Evolutionary conservation across 2,113 vertebrate species (phyloP).

Genomic region (Heptranchias perlo): DNA sequence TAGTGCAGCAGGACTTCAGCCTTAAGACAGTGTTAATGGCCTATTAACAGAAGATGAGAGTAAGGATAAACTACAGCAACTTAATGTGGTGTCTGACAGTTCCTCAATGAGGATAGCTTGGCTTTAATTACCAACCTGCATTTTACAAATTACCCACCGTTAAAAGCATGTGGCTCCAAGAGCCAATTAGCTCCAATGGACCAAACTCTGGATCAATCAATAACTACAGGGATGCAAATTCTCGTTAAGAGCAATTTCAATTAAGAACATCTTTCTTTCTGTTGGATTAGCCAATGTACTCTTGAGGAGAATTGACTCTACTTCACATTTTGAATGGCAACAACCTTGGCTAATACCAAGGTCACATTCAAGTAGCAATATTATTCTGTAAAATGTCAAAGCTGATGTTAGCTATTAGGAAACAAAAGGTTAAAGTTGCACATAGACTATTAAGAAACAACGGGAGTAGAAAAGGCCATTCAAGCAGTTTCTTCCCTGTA

Average conservation of each 20-base stretch:
- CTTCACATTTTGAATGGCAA: not conserved
- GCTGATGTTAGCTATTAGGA: slow-evolving; percentile 20
- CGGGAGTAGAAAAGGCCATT: not conserved
- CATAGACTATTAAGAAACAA: not conserved
- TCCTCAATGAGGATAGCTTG: not conserved
- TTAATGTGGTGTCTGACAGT: slow-evolving; percentile 5
- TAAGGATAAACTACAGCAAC: not conserved
- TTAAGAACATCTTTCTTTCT: not conserved
- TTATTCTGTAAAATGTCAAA: not conserved
- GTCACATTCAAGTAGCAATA: not conserved
- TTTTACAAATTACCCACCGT: slow-evolving; percentile 5
- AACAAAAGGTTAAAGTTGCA: not conserved
- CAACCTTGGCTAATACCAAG: not conserved
- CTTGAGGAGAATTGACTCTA: not conserved
- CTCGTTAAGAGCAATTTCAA: not conserved
- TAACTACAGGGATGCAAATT: not conserved
- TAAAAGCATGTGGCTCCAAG: not conserved
- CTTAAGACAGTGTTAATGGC: not conserved
- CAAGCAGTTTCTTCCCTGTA: not conserved
- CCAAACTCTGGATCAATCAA: not conserved
- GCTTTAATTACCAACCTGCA: not conserved
- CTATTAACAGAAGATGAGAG: not conserved
- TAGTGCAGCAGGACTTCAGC: not conserved
- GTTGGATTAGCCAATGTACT: not conserved
- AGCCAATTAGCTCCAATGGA: not conserved